A percentile compares a stretch with the other conserved stretches of the same genome.
These are phyloP conservation scores for Drosophila ananassae DNA, from an alignment of 1,140 invertebrate genomes.

Conservation along the genomic window DNA sequence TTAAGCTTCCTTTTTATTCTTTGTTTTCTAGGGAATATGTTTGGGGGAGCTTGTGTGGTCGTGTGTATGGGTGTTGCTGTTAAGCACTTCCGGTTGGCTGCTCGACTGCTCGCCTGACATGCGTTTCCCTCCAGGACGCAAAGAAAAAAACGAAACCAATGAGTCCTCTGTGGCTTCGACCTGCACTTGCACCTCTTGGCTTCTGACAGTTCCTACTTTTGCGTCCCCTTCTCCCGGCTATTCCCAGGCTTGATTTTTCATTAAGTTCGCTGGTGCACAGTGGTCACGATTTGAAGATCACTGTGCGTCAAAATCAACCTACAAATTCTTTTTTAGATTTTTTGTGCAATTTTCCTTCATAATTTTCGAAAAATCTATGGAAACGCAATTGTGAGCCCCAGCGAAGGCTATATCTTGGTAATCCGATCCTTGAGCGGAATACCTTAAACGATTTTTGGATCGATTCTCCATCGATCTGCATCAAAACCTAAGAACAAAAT, in stretches of 20 bases:
- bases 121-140: conserved; percentile 42
- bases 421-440: too few relatives aligned
- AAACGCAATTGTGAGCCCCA: too few relatives aligned
- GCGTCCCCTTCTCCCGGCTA: not conserved
- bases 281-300: not conserved
- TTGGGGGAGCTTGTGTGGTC: conserved; percentile 1
- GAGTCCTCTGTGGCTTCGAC: conserved; percentile 5
- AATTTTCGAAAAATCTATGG: too few relatives aligned
- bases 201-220: conserved; percentile 50
- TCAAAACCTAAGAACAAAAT: too few relatives aligned
- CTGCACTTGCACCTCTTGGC: conserved; percentile 64
- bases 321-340: too few relatives aligned
- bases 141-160: not conserved
- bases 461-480: too few relatives aligned
- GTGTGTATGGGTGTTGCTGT: conserved; percentile 45
- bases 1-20: conserved; percentile 42
- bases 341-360: too few relatives aligned
- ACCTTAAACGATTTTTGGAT: too few relatives aligned
- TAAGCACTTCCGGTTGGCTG: conserved; percentile 72
- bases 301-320: too few relatives aligned
- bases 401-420: too few relatives aligned
- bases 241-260: conserved; percentile 67
- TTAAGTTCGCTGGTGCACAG: conserved; percentile 59
- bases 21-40: conserved; percentile 15
- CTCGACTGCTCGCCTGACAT: conserved; percentile 59